Base-by-base conservation (phyloP, 2,113 vertebrate genomes). In the Pimephales promelas region DNA sequence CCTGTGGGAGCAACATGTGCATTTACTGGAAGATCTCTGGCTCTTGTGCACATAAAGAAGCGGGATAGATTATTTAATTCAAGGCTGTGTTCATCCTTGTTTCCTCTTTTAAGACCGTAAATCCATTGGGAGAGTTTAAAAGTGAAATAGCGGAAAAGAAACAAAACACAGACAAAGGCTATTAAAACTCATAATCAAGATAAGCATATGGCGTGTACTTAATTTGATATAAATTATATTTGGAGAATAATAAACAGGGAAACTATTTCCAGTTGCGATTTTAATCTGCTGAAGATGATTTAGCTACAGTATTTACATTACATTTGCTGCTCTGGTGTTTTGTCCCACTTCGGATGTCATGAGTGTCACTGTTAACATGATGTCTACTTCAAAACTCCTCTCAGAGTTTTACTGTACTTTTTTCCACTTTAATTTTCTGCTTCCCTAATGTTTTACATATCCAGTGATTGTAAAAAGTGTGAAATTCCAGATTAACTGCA, bases 401-500 rank as follows among this genome's bases (percentile, higher is more conserved):
- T 68, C 43, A 81, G 24, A 59, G 59, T 81, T 80, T 72, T 73
- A 74, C 47, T 49, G 59, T 81, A 77, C 61, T 79, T 70, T 74
- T 81, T 66, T 73, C 77, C 72, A 43, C 18, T 75, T 85, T 26
- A 52, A 31, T 22, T 10, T 54, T 49, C 56, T 57, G n/a, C 57
- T 79, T n/a, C 34, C 24, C 43, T 74, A 22, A 26, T 34, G 59
- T 71, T 78, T 57, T 36, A 83, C 74, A 47, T 75, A 52, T 78
- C 10, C 81, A 56, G 57, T 87, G 56, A 83, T 80, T 90, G 89
- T 90, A 90, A 78, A 88, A 88, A 86, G 84, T 81, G 82, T 85
- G 83, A 85, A 86, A 31, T 86, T 83, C 81, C 74, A 68, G 77
- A 86, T 83, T 66, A 79, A 86, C 86, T 87, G 77, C 84, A 78